These are phyloP conservation scores for Cryptosula pallasiana DNA, from an alignment of 2,888 invertebrate species.

Conservation along the genomic window DNA sequence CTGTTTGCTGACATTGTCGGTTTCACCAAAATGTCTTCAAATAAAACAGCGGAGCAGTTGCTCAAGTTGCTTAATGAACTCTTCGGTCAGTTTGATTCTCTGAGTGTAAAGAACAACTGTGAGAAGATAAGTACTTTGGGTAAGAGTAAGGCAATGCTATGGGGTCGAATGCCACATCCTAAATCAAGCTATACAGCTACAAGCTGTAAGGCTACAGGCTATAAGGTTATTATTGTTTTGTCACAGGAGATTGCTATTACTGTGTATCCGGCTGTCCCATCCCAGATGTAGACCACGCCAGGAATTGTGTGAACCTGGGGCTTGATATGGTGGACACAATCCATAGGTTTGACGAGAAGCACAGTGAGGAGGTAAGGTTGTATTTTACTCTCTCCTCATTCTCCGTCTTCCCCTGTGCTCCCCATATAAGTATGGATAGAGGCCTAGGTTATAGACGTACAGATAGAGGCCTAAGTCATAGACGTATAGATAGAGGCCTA, in stretches of 20 bases:
- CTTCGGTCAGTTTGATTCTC: slow-evolving; percentile 87
- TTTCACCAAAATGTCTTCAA: slow-evolving; percentile 93
- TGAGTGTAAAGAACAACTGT: slow-evolving; percentile 81
- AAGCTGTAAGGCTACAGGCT: background rate
- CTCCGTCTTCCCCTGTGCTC: too few species aligned
- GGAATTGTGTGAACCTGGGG: slow-evolving; percentile 94
- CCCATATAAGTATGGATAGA: too few species aligned
- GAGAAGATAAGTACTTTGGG: slow-evolving; percentile 94
- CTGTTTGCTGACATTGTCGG: slow-evolving; percentile 96
- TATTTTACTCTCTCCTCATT: background rate
- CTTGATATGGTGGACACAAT: slow-evolving; percentile 79
- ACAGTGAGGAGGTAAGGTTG: slow-evolving; percentile 59
- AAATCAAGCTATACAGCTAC: too few species aligned
- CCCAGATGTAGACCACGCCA: slow-evolving; percentile 83
- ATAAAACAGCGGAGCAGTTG: slow-evolving; percentile 90
- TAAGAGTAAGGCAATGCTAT: too few species aligned
- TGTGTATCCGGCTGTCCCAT: slow-evolving; percentile 85
- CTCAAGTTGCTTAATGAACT: slow-evolving; percentile 91
- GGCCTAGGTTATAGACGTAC: too few species aligned
- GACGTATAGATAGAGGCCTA: too few species aligned
- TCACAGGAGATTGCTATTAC: slow-evolving; percentile 70
- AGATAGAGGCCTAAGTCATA: too few species aligned
- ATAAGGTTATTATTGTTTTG: background rate
- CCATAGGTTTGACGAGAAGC: slow-evolving; percentile 78
- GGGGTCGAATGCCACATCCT: too few species aligned